Percentiles rank a stretch among this genome's conserved stretches.
Conservation (phyloP, 2,113 vertebrate genomes). For the Chinchilla lanigera region DNA sequence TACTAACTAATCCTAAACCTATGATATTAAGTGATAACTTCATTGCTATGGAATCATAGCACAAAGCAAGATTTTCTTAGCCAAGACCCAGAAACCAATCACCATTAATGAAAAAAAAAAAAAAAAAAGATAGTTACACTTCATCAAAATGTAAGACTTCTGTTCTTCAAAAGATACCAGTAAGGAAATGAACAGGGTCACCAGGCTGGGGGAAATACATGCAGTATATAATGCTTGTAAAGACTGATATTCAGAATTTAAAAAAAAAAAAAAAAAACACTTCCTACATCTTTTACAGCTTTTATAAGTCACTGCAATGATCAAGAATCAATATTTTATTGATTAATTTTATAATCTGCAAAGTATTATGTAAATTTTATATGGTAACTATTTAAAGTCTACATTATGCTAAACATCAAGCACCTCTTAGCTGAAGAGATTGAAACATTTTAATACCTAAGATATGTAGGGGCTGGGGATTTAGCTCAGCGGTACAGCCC, state of each 20-base stretch:
- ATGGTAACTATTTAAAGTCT: no score
- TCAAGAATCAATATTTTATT: no score
- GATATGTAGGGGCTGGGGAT: no score
- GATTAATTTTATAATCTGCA: no score
- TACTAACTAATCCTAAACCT: neutral
- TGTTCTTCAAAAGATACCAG: neutral
- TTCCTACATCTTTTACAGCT: neutral
- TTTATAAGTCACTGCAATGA: neutral
- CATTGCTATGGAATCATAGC: neutral
- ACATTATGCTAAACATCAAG: no score
- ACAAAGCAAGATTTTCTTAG: neutral
- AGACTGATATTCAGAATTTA: neutral
- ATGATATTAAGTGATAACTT: neutral
- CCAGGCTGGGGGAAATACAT: neutral
- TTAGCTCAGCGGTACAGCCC: no score
- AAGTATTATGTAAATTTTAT: no score
- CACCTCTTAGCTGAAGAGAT: no score
- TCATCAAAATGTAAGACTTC: neutral
- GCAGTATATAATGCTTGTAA: neutral
- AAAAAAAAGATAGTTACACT: no score
- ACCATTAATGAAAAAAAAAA: no score
- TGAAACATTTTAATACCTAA: no score
- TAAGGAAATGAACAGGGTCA: neutral
- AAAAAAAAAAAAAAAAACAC: neutral
- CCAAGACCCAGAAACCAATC: no score